Percentiles rank a stretch among this genome's conserved stretches.
Evolutionary conservation across 2,113 vertebrate genomes (phyloP).

Genomic region (Neoarius graeffei): DNA sequence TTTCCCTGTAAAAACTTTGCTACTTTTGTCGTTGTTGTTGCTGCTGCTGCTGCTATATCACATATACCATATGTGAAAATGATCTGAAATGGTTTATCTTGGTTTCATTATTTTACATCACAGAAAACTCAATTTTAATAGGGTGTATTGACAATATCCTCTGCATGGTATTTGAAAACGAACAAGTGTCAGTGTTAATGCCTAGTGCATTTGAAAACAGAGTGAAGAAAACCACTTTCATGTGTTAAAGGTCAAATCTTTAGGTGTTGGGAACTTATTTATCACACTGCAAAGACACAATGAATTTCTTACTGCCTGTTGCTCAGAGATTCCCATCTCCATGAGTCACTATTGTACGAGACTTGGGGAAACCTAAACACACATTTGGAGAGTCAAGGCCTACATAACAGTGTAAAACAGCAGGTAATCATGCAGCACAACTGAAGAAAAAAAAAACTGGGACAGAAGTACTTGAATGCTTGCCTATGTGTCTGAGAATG

Average conservation of each 20-base stretch:
- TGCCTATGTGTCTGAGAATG: background rate
- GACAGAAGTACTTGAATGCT: background rate
- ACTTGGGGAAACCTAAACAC: background rate
- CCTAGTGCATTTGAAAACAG: background rate
- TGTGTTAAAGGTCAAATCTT: background rate
- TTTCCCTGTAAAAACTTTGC: background rate
- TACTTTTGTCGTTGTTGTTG: background rate
- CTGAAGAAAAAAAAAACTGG: background rate
- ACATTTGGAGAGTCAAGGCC: background rate
- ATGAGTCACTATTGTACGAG: background rate
- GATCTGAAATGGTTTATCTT: background rate
- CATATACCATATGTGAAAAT: background rate
- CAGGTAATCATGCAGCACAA: slow-evolving; percentile 2
- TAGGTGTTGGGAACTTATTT: background rate
- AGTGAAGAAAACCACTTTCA: background rate
- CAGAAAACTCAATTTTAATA: background rate
- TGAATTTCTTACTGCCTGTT: background rate
- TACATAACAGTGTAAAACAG: background rate
- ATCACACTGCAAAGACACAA: background rate
- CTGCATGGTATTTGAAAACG: background rate
- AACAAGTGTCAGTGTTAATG: background rate
- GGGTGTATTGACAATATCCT: background rate
- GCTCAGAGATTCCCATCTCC: background rate
- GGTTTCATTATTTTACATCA: background rate
- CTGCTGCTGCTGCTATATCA: background rate